Percentiles rank a stretch among this genome's conserved stretches.
phyloP scores from a whole-genome alignment of 2,888 invertebrate species.

The Crematogaster levior region DNA sequence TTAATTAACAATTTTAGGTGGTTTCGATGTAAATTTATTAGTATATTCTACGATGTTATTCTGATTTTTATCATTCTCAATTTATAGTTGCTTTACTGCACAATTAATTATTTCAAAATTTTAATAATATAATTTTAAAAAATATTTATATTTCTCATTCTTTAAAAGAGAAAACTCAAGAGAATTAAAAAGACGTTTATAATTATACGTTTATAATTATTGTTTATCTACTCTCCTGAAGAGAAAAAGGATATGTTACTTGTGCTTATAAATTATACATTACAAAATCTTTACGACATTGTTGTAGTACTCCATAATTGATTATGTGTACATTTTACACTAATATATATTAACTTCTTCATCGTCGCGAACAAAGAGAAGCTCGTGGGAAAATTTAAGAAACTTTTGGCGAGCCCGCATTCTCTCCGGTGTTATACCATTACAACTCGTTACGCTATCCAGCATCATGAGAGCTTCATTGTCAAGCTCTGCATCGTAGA shows the following conservation, averaged over 20 bases:
- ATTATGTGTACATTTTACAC: conserved; percentile 26
- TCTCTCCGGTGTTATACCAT: conserved; percentile 70
- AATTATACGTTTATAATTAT: too few species aligned
- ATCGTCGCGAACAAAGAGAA: conserved; percentile 52
- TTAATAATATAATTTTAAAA: not conserved
- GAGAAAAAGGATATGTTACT: not conserved
- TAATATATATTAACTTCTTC: conserved; percentile 55
- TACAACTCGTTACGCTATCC: conserved; percentile 74
- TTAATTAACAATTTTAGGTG: not conserved
- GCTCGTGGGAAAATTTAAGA: conserved; percentile 61
- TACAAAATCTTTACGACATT: conserved; percentile 28
- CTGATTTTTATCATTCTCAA: not conserved
- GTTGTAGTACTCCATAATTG: conserved; percentile 55
- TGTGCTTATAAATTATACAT: conserved; percentile 15
- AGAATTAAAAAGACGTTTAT: too few species aligned
- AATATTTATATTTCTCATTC: not conserved
- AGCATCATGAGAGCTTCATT: conserved; percentile 74
- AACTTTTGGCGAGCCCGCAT: conserved; percentile 67
- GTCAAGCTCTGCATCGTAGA: conserved; percentile 75
- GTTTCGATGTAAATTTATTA: not conserved
- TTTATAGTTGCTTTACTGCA: not conserved
- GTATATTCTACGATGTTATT: not conserved
- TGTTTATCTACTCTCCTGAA: not conserved
- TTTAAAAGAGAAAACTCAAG: not conserved
- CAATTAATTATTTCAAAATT: not conserved